Evolutionary conservation across 2,797 vertebrate genomes (phyloP).

Genomic region (Gobionotothen gibberifrons): DNA sequence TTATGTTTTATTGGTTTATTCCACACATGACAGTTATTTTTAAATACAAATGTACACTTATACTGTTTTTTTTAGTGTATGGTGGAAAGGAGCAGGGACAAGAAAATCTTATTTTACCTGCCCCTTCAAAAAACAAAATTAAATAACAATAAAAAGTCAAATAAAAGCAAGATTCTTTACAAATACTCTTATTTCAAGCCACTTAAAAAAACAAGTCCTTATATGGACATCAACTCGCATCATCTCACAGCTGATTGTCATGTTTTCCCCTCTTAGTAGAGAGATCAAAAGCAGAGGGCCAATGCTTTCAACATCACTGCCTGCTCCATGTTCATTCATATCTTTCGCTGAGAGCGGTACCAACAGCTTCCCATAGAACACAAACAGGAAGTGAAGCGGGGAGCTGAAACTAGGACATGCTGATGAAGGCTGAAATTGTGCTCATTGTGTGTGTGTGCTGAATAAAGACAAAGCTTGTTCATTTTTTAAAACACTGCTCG

Average conservation of each 20-base stretch:
- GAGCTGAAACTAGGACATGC: slow-evolving; percentile 54
- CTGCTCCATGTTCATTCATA: slow-evolving; percentile 23
- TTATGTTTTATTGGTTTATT: background rate
- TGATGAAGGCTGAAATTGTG: slow-evolving; percentile 48
- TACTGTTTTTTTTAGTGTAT: too few relatives aligned
- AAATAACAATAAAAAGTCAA: too few relatives aligned
- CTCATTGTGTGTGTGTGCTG: slow-evolving; percentile 36
- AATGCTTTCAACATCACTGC: slow-evolving; percentile 20
- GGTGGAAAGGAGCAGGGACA: too few relatives aligned
- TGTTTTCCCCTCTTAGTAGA: background rate
- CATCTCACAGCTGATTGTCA: slow-evolving; percentile 4
- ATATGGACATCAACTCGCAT: slow-evolving; percentile 2
- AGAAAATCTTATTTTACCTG: too few relatives aligned
- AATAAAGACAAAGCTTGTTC: slow-evolving; percentile 45
- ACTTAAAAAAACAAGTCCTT: slow-evolving; percentile 5
- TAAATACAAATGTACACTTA: too few relatives aligned
- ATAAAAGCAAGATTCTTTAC: too few relatives aligned
- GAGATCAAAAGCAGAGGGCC: slow-evolving; percentile 29
- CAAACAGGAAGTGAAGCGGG: slow-evolving; percentile 36
- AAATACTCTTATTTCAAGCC: too few relatives aligned
- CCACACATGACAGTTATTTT: background rate
- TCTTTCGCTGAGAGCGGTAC: slow-evolving; percentile 20
- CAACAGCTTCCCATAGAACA: slow-evolving; percentile 3
- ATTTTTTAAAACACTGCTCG: slow-evolving; percentile 24
- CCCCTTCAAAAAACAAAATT: too few relatives aligned